Percentiles rank a stretch among this genome's conserved stretches.
Conservation (phyloP, 1,140 invertebrate species). For the Drosophila setifemur region DNA sequence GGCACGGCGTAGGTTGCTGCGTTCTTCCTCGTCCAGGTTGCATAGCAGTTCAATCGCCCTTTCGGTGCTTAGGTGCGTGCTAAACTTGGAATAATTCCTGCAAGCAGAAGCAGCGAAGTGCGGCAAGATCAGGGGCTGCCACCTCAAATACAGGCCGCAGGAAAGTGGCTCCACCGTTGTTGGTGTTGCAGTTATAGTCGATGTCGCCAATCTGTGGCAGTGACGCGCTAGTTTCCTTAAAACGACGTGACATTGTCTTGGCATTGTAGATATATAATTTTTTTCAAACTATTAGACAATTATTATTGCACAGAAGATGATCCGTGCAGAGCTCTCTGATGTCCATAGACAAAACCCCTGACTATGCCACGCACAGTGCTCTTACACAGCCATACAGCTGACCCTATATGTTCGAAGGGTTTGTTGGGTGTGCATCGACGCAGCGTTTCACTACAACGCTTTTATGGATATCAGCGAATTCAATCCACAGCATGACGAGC, state of each 20-base stretch:
- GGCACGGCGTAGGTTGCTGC: slow-evolving; percentile 50
- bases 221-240: slow-evolving; percentile 34
- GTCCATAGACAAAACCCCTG: too few relatives aligned
- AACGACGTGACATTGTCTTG: slow-evolving; percentile 16
- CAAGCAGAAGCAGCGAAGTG: background rate
- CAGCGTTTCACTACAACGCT: too few relatives aligned
- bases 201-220: background rate
- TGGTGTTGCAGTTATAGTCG: background rate
- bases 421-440: too few relatives aligned
- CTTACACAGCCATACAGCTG: too few relatives aligned
- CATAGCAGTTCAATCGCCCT: slow-evolving; percentile 62
- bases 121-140: background rate
- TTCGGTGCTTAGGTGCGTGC: slow-evolving; percentile 49
- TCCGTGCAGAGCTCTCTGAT: too few relatives aligned
- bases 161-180: background rate
- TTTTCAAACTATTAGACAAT: background rate
- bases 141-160: background rate
- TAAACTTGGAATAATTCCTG: slow-evolving; percentile 57
- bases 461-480: too few relatives aligned
- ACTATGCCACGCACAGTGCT: too few relatives aligned
- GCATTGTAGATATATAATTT: slow-evolving; percentile 29
- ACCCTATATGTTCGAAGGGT: too few relatives aligned
- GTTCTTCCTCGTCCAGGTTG: slow-evolving; percentile 62
- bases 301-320: background rate
- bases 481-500: too few relatives aligned